These are phyloP conservation scores for Copidosoma floridanum DNA, from an alignment of 1,140 invertebrate genomes.

Conservation along the genomic window DNA sequence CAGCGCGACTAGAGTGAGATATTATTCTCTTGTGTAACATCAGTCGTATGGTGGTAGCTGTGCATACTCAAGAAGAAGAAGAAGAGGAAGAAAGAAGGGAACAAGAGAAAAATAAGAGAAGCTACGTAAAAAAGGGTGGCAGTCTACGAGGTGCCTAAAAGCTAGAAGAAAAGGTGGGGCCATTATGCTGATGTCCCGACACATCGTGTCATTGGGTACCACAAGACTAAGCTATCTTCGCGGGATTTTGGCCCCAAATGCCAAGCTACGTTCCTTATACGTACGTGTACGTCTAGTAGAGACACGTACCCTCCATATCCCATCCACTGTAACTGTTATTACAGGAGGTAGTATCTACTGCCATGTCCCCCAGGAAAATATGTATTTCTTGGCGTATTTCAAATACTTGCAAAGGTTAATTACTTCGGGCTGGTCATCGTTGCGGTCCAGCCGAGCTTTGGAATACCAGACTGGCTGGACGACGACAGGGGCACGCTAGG, in stretches of 20 bases:
- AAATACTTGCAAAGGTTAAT: constrained; percentile 51
- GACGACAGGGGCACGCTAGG: constrained; percentile 6
- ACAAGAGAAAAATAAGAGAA: too few species aligned
- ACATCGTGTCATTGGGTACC: constrained; percentile 33
- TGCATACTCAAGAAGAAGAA: not conserved
- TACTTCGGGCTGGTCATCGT: constrained; percentile 46
- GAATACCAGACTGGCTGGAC: not conserved
- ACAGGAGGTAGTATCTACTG: not conserved
- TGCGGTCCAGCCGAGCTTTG: constrained; percentile 27
- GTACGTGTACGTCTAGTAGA: too few species aligned
- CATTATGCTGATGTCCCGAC: constrained; percentile 40
- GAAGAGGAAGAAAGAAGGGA: not conserved
- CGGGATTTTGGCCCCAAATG: constrained; percentile 33
- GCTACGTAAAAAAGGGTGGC: not conserved
- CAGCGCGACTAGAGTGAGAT: not conserved
- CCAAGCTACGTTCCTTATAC: too few species aligned
- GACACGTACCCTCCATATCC: too few species aligned
- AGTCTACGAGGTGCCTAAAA: constrained; percentile 36
- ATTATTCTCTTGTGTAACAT: constrained; percentile 7
- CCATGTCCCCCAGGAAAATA: constrained; percentile 18
- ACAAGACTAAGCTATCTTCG: constrained; percentile 22
- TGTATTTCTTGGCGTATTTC: constrained; percentile 47
- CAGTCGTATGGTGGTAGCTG: too few species aligned
- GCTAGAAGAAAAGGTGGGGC: constrained; percentile 37
- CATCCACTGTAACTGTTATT: constrained; percentile 38